phyloP scores from a whole-genome alignment of 1,140 invertebrate species.

The Hesperophylax magnus region DNA sequence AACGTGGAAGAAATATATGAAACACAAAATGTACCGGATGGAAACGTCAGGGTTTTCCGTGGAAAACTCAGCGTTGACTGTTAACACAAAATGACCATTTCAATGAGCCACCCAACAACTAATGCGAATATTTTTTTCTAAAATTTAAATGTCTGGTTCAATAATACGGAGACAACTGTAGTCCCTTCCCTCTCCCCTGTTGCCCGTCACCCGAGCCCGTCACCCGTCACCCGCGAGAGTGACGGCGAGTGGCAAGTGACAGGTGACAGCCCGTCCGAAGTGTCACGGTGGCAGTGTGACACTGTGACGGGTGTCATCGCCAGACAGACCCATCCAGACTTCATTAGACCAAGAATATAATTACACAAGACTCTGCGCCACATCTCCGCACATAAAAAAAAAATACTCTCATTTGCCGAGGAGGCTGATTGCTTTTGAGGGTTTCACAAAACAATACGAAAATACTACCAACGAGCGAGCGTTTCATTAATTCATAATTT shows the following conservation, averaged over 20 bases:
- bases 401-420: conserved; percentile 9
- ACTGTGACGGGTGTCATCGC: conserved; percentile 29
- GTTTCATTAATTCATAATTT: too few relatives aligned
- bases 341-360: conserved; percentile 36
- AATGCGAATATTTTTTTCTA: conserved; percentile 5
- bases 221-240: conserved; percentile 1
- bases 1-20: too few relatives aligned
- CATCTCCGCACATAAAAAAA: not conserved
- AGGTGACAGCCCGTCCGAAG: conserved; percentile 21
- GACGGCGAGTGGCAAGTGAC: conserved; percentile 36
- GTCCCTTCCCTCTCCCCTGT: not conserved
- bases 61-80: too few relatives aligned
- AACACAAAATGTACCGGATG: too few relatives aligned
- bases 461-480: too few relatives aligned
- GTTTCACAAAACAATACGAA: not conserved
- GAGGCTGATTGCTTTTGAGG: not conserved
- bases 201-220: not conserved
- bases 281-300: conserved; percentile 12
- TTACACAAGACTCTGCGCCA: conserved; percentile 23
- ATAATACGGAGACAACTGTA: conserved; percentile 18
- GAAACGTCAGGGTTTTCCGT: too few relatives aligned
- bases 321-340: conserved; percentile 31
- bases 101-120: not conserved
- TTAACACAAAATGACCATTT: too few relatives aligned
- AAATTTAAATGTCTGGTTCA: conserved; percentile 22